phyloP scores from a whole-genome alignment of 1,140 invertebrate genomes.

The Periplaneta americana region DNA sequence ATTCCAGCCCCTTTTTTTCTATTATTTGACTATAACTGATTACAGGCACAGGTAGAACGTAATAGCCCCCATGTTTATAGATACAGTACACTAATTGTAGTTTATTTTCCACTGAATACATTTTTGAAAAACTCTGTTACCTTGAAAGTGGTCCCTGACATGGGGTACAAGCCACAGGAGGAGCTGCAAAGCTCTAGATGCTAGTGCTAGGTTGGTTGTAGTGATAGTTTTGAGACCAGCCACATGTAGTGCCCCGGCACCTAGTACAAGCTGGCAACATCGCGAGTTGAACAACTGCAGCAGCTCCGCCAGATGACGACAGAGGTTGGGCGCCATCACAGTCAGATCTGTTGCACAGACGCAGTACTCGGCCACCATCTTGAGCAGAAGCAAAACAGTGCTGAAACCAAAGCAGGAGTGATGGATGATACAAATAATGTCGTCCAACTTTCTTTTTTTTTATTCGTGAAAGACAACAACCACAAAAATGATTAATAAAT shows the following conservation, averaged over 20 bases:
- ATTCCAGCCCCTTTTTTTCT: no score
- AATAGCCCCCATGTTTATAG: no score
- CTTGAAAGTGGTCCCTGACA: constrained; percentile 60
- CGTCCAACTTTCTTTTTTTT: no score
- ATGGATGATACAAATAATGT: no score
- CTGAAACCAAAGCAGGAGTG: constrained; percentile 39
- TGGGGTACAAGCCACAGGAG: constrained; percentile 72
- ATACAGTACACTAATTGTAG: no score
- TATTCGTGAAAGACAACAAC: no score
- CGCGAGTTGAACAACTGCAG: constrained; percentile 87
- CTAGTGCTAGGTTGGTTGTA: constrained; percentile 87
- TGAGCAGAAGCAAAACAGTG: constrained; percentile 67
- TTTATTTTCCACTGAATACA: no score
- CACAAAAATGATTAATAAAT: no score
- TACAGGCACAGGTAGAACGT: no score
- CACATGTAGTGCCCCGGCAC: constrained; percentile 89
- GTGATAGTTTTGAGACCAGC: constrained; percentile 96
- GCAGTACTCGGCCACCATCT: constrained; percentile 88
- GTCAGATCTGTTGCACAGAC: constrained; percentile 61
- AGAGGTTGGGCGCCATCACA: constrained; percentile 60
- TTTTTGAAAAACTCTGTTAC: constrained; percentile 24
- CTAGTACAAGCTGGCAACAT: constrained; percentile 89
- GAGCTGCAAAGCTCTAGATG: constrained; percentile 79
- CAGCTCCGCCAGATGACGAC: constrained; percentile 80
- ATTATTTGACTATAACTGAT: no score